Evolutionary conservation across 1,140 invertebrate species (phyloP), one percentile per base, ranked within the genome.

Genomic region (Megalonaias nervosa): DNA sequence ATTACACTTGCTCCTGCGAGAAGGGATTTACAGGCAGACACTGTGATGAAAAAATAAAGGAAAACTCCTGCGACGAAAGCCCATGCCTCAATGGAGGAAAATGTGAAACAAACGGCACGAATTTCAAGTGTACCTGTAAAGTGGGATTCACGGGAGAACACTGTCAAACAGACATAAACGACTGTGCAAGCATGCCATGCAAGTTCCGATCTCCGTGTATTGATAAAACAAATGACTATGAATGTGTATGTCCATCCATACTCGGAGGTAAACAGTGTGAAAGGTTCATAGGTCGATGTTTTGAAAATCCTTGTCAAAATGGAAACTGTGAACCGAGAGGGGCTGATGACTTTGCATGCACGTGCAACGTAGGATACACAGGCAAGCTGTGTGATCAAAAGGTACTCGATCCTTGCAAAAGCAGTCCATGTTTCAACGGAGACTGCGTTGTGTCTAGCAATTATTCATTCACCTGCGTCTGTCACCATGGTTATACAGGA

Each of bases 131-230:
- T 11, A 48, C 38, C 38, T 48, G 38, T 11, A 48, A 48, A 48
- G 38, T 48, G 38, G 74, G 74, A 17, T 75, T 69, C 26, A 57
- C 55, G 19, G 81, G 81, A 6, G 17, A n/a, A 16, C 69, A 61
- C 23, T 82, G 81, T 67, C 70, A 75, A 61, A 69, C 31, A 23
- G 48, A 75, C 38, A 75, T 75, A 6, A 48, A 75, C 56, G 74
- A 75, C 3, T 75, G 74, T 57, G 67, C 74, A 9, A 69, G 67
- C 19, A 61, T 62, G 26, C 74, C 74, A 23, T 75, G 74, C 59
- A 57, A n/a, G 1, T 67, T 69, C 48, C 69, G 62, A 26, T 48
- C 38, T 48, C 74, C 66, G 12, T 75, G 74, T 57, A 70, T 55
- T 13, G 74, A 75, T 38, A 31, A 64, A 15, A 26, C 70, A n/a